A percentile compares a stretch with the other conserved stretches of the same genome.
phyloP scores from a whole-genome alignment of 2,888 invertebrate species.

The Gortyna flavago region DNA sequence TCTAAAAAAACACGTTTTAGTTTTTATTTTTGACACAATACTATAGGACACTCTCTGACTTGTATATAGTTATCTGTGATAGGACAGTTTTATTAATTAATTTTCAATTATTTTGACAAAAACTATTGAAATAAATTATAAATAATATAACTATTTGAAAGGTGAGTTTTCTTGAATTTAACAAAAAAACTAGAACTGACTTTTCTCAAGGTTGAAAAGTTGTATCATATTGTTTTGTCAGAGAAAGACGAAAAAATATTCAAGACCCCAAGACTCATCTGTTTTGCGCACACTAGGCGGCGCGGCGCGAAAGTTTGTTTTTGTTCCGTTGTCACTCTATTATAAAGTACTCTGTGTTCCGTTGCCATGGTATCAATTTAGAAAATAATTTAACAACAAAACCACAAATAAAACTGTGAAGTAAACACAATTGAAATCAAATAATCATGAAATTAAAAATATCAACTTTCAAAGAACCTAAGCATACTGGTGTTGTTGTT shows the following conservation, averaged over 20 bases:
- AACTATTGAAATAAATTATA: background rate
- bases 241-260: too few species aligned
- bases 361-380: constrained; percentile 59
- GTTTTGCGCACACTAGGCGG: constrained; percentile 1
- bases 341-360: too few species aligned
- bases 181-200: background rate
- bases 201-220: too few species aligned
- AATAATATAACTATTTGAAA: background rate
- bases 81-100: background rate
- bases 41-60: too few species aligned
- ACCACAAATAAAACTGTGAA: too few species aligned
- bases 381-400: constrained; percentile 39
- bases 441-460: constrained; percentile 94
- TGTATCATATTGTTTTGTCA: too few species aligned
- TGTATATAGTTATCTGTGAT: too few species aligned
- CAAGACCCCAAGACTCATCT: background rate
- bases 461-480: constrained; percentile 93
- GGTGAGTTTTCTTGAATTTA: background rate
- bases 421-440: constrained; percentile 24
- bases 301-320: constrained; percentile 42
- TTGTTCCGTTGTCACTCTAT: constrained; percentile 57
- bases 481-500: constrained; percentile 94
- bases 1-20: background rate
- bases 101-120: background rate
- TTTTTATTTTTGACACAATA: background rate